Base-by-base conservation (phyloP, 2,888 invertebrate genomes). In the Hipparchia semele region DNA sequence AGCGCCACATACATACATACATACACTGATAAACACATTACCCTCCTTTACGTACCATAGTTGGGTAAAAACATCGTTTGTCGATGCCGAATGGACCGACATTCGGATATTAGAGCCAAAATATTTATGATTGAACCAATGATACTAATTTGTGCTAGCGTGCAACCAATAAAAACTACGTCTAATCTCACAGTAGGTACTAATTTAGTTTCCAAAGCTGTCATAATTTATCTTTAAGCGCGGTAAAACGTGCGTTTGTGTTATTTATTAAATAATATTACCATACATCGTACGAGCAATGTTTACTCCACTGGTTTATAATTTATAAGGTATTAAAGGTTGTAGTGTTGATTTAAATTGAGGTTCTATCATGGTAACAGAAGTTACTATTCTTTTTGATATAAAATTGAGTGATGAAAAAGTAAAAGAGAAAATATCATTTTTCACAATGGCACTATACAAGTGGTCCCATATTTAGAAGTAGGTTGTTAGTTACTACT, bases 51-150 rank as follows among this genome's bases (percentile, higher is more conserved):
- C 23, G 23, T 23, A 1, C 23, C 23, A 1, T 1, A 23, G 23
- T 23, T 1, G 23, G 23, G 23, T 23, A 75, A 76, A 60, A 60
- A 60, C 33, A 68, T 67, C 78, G 58, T 76, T 77, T 75, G 75
- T 71, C 66, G 65, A 23, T 56, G 68, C 73, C 78, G 78, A 62
- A 68, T 54, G 49, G 60, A 71, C 70, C 59, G 68, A 64, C 70
- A 54, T 70, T 46, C 49, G 62, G 45, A 60, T 56, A 58, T 76
- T 68, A 73, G 54, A 67, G 70, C 60, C 56, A 49, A 76, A 71
- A 68, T 68, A 45, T 76, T 74, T 73, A 73, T 60, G 66, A 75
- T 74, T 51, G 54, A 65, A 58, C n/a, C 58, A 72, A 75, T 68
- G 68, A 73, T 73, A 76, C 65, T 74, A 72, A 76, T 74, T 75